These are phyloP conservation scores for Ptyas mucosa DNA, from an alignment of 2,113 vertebrate species.

Conservation along the genomic window DNA sequence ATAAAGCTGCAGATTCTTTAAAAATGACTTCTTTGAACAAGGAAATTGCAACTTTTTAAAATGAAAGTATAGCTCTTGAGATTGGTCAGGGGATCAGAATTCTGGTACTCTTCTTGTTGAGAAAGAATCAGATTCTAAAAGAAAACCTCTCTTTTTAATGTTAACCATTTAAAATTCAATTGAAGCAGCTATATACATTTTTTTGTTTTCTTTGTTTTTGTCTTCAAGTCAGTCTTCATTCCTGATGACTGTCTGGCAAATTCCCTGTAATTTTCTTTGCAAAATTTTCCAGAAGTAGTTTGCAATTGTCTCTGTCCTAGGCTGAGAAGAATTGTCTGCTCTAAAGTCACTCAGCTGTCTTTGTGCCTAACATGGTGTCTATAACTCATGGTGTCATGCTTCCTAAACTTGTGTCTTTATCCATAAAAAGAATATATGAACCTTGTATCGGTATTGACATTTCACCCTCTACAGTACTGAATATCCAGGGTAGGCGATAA, in stretches of 20 bases:
- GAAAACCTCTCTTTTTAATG: neutral
- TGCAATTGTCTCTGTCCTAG: neutral
- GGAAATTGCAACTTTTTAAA: conserved; percentile 5
- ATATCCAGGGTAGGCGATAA: neutral
- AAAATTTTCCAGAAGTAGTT: neutral
- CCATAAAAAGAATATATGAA: neutral
- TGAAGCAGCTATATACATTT: conserved; percentile 23
- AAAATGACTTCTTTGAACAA: neutral
- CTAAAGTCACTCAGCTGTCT: neutral
- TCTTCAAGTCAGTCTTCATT: neutral
- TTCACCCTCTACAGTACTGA: neutral
- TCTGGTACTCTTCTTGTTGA: conserved; percentile 8
- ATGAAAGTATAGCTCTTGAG: neutral
- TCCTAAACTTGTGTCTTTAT: neutral
- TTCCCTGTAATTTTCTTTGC: neutral
- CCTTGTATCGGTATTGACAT: conserved; percentile 3
- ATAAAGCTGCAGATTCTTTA: neutral
- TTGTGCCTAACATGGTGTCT: neutral
- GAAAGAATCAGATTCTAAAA: conserved; percentile 13
- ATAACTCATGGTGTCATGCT: neutral
- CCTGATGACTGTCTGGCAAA: neutral
- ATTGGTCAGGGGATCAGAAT: neutral
- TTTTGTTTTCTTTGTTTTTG: neutral
- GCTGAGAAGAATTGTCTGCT: neutral
- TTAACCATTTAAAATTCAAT: conserved; percentile 25